These are phyloP conservation scores for Zosterops hypoxanthus DNA, from an alignment of 2,113 vertebrate species.

Conservation along the genomic window DNA sequence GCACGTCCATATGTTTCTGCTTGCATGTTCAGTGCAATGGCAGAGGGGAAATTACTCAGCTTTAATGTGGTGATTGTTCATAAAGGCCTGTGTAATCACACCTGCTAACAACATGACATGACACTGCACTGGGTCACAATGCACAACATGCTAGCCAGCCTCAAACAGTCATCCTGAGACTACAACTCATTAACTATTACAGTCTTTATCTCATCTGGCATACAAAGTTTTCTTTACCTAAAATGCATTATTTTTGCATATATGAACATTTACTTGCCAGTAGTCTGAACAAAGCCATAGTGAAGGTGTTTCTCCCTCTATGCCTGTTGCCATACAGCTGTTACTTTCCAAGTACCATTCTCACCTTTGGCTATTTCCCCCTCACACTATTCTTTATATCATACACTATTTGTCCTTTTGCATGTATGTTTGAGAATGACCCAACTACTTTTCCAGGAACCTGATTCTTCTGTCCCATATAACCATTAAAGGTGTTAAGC, in stretches of 20 bases:
- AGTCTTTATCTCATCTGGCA: not conserved
- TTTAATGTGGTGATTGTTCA: not conserved
- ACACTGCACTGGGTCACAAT: not conserved
- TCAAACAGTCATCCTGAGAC: not conserved
- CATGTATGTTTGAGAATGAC: not conserved
- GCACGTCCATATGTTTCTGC: not conserved
- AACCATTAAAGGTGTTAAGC: conserved; percentile 12
- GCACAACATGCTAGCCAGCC: not conserved
- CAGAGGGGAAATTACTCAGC: not conserved
- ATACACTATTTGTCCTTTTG: not conserved
- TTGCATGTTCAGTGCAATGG: not conserved
- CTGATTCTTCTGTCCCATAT: not conserved
- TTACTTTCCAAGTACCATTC: not conserved
- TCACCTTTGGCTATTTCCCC: not conserved
- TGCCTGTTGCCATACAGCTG: not conserved
- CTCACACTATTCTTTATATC: not conserved
- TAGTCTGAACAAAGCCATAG: not conserved
- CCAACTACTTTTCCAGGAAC: not conserved
- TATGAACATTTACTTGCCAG: not conserved
- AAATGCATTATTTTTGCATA: not conserved
- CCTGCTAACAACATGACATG: not conserved
- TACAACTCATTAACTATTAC: not conserved
- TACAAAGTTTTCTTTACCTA: not conserved
- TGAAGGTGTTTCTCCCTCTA: not conserved
- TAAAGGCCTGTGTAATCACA: not conserved